Conservation (phyloP, 2,888 invertebrate species). For the Pherbina coryleti region DNA sequence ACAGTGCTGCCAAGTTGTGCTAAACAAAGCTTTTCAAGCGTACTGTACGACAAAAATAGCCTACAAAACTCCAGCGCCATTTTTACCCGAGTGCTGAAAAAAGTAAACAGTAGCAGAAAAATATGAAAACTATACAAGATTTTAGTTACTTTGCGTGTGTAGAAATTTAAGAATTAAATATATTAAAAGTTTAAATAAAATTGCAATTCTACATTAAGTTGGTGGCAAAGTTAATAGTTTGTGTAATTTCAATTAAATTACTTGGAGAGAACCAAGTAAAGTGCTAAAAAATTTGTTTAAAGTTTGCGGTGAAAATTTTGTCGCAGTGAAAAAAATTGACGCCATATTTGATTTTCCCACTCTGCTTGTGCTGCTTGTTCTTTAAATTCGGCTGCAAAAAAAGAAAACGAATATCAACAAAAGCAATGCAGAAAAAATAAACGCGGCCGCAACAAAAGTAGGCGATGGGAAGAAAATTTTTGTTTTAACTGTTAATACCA, state of each 20-base stretch:
- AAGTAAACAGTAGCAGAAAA: not conserved
- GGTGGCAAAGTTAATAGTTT: not conserved
- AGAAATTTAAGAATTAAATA: not conserved
- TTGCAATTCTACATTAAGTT: not conserved
- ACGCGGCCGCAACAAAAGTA: constrained; percentile 2
- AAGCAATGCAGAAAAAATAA: constrained; percentile 18
- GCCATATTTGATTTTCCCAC: constrained; percentile 35
- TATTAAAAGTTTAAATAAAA: not conserved
- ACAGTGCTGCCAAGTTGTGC: no score
- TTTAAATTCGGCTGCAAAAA: not conserved
- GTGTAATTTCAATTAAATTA: not conserved
- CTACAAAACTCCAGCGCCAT: not conserved
- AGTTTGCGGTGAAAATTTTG: constrained; percentile 13
- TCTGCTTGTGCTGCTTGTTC: not conserved
- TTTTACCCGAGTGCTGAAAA: not conserved
- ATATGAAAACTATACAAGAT: not conserved
- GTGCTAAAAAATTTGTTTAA: not conserved
- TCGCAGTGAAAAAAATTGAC: constrained; percentile 23
- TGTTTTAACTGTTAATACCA: no score
- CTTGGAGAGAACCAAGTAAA: not conserved
- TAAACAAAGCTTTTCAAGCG: not conserved
- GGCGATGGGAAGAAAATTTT: no score
- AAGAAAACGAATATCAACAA: not conserved
- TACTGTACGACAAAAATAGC: not conserved
- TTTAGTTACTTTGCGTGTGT: not conserved